phyloP scores from a whole-genome alignment of 2,888 invertebrate genomes.

The Sphaerophoria taeniata region DNA sequence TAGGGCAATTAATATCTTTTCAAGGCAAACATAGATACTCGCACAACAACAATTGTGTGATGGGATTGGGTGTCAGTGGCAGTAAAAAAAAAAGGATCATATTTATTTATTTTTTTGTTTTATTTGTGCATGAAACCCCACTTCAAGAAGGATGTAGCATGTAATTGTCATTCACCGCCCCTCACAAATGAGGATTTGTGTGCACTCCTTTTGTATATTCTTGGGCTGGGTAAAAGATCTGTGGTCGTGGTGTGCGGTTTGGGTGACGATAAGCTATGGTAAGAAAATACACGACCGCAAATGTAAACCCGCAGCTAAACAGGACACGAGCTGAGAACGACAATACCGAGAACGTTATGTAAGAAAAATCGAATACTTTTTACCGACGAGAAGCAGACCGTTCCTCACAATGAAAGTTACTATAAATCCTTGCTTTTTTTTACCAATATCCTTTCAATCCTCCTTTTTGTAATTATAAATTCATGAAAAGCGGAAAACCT shows the following conservation, averaged over 20 bases:
- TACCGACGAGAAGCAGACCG: background rate
- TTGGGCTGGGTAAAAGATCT: constrained; percentile 3
- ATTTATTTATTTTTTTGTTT: constrained; percentile 1
- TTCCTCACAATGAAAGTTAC: constrained; percentile 20
- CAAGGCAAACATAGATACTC: constrained; percentile 8
- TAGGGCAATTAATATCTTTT: constrained; percentile 56
- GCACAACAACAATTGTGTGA: background rate
- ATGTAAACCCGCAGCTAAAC: too few relatives aligned
- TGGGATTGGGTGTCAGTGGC: constrained; percentile 24
- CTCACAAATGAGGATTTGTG: constrained; percentile 11
- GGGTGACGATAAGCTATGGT: constrained; percentile 47
- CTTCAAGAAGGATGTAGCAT: constrained; percentile 10
- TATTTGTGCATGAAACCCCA: background rate
- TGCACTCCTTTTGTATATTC: constrained; percentile 23
- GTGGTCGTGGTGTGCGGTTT: constrained; percentile 12
- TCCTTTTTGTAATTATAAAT: too few relatives aligned
- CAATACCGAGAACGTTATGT: constrained; percentile 58
- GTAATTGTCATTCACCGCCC: constrained; percentile 40
- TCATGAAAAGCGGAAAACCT: too few relatives aligned
- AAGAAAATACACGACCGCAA: constrained; percentile 54
- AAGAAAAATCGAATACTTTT: constrained; percentile 42
- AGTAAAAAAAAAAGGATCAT: constrained; percentile 3
- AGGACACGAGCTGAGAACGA: too few relatives aligned
- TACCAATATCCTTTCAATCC: too few relatives aligned
- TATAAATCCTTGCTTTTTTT: too few relatives aligned